phyloP scores from a whole-genome alignment of 2,113 vertebrate genomes.

The Myrmecophaga tridactyla region DNA sequence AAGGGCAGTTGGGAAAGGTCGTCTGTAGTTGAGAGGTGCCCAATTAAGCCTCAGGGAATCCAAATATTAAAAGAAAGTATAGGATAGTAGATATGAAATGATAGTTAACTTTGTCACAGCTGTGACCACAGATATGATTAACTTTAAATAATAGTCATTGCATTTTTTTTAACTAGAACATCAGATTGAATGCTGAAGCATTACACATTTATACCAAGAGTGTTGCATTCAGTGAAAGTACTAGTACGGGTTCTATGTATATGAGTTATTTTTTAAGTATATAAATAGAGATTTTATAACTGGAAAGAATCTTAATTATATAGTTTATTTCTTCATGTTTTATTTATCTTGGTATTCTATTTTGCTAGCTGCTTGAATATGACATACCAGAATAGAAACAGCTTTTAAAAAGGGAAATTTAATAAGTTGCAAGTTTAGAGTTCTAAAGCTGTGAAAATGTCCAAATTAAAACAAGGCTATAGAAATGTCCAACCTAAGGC shows the following conservation, averaged over 20 bases:
- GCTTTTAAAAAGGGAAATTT: too few species aligned
- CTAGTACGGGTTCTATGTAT: not conserved
- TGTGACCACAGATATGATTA: not conserved
- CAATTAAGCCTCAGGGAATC: not conserved
- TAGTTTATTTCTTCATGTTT: not conserved
- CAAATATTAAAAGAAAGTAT: not conserved
- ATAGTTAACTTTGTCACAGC: not conserved
- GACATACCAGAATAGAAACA: too few species aligned
- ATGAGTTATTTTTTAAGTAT: not conserved
- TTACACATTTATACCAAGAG: not conserved
- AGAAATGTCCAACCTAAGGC: too few species aligned
- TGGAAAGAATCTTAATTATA: not conserved
- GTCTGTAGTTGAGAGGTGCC: not conserved
- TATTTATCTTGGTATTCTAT: not conserved
- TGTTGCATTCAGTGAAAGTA: slow-evolving; percentile 8
- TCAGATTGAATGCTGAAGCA: not conserved
- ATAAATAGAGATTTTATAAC: not conserved
- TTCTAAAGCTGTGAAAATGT: too few species aligned
- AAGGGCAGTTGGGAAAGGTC: not conserved
- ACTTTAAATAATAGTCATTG: slow-evolving; percentile 6
- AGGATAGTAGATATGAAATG: not conserved
- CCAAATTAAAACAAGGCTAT: too few species aligned
- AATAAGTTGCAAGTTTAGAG: too few species aligned
- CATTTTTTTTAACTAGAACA: not conserved
- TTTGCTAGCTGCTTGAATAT: too few species aligned